Conservation (phyloP, 2,113 vertebrate species). For the Atractosteus spatula region DNA sequence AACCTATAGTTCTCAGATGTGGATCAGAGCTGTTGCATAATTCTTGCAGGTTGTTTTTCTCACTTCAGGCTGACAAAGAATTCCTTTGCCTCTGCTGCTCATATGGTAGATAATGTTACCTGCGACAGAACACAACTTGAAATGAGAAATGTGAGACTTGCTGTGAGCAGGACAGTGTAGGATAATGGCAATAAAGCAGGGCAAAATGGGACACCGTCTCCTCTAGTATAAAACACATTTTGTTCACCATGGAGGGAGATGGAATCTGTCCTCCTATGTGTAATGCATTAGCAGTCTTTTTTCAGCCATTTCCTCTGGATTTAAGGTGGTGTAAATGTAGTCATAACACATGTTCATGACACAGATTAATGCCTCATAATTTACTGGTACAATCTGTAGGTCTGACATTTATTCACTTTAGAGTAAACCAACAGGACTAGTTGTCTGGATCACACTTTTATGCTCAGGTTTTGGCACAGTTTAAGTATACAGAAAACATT, state of each 20-base stretch:
- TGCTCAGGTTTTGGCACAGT: background rate
- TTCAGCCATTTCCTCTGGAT: background rate
- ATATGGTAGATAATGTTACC: too few relatives aligned
- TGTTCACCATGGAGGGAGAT: background rate
- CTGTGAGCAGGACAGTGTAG: too few relatives aligned
- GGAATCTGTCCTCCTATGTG: background rate
- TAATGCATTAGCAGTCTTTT: background rate
- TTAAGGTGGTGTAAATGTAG: background rate
- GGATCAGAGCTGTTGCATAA: too few relatives aligned
- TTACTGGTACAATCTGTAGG: background rate
- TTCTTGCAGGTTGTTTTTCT: too few relatives aligned
- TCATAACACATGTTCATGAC: constrained; percentile 1
- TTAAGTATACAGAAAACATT: constrained; percentile 8
- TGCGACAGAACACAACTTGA: too few relatives aligned
- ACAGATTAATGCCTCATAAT: constrained; percentile 2
- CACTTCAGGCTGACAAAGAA: too few relatives aligned
- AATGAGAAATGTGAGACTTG: too few relatives aligned
- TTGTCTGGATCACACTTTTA: background rate
- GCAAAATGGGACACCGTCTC: too few relatives aligned
- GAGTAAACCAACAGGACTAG: background rate
- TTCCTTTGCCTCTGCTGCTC: too few relatives aligned
- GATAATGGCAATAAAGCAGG: too few relatives aligned
- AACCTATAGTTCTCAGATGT: too few relatives aligned
- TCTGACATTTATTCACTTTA: constrained; percentile 11
- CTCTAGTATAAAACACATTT: too few relatives aligned